A percentile compares a stretch with the other conserved stretches of the same genome.
These are phyloP conservation scores for Ageneiosus marmoratus DNA, from an alignment of 2,113 vertebrate genomes.

Conservation along the genomic window DNA sequence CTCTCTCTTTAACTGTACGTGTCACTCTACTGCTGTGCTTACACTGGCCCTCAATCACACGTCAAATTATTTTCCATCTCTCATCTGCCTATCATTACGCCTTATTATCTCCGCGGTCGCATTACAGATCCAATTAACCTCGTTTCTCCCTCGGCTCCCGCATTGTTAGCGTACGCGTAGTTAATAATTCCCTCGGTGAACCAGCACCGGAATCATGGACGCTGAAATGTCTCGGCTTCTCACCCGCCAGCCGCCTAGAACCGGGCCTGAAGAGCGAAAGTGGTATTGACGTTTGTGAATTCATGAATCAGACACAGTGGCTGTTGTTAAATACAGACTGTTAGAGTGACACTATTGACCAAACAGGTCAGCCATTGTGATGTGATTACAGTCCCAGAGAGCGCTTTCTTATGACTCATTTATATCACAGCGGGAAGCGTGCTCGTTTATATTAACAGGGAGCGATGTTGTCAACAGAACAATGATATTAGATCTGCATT, in stretches of 20 bases:
- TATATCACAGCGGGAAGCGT: not conserved
- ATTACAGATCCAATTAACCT: slow-evolving; percentile 57
- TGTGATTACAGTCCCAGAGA: slow-evolving; percentile 13
- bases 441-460: not conserved
- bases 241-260: slow-evolving; percentile 14
- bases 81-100: slow-evolving; percentile 54
- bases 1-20: slow-evolving; percentile 26
- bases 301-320: slow-evolving; percentile 28
- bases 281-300: slow-evolving; percentile 18
- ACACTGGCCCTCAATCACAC: slow-evolving; percentile 48
- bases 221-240: slow-evolving; percentile 30
- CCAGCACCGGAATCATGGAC: slow-evolving; percentile 43
- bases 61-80: slow-evolving; percentile 53
- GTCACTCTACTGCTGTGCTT: slow-evolving; percentile 38
- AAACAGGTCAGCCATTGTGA: slow-evolving; percentile 38
- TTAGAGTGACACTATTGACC: slow-evolving; percentile 37
- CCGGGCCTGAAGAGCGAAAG: not conserved
- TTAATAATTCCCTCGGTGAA: slow-evolving; percentile 52
- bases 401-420: slow-evolving; percentile 8
- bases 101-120: slow-evolving; percentile 50
- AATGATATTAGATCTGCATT: slow-evolving; percentile 11
- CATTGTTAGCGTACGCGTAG: slow-evolving; percentile 36
- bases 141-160: slow-evolving; percentile 38
- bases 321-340: slow-evolving; percentile 4
- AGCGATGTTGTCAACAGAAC: slow-evolving; percentile 21